Percentiles rank a stretch among this genome's conserved stretches.
Evolutionary conservation across 2,888 invertebrate species (phyloP).

Genomic region (Agrochola lychnidis): DNA sequence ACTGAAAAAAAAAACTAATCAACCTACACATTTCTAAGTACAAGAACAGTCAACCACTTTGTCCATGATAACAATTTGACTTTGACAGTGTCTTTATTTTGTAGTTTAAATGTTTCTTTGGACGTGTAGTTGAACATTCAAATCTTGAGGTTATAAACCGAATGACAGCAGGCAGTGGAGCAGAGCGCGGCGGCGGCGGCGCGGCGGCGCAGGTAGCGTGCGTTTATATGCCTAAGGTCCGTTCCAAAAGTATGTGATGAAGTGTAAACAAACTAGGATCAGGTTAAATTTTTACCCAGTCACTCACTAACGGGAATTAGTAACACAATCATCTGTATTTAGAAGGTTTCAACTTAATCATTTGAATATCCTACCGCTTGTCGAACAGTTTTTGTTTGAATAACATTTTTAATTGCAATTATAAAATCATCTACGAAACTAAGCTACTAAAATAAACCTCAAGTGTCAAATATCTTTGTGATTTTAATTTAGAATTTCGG

Average conservation of each 20-base stretch:
- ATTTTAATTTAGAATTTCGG: background rate
- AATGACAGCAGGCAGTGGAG: background rate
- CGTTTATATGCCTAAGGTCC: background rate
- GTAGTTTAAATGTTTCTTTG: background rate
- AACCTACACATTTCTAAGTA: background rate
- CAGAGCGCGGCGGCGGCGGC: background rate
- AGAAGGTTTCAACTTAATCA: background rate
- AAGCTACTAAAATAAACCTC: background rate
- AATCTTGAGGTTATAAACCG: conserved; percentile 2
- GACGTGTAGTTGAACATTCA: background rate
- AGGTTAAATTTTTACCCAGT: background rate
- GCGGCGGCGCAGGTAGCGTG: no score
- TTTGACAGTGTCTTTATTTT: background rate
- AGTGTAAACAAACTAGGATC: background rate
- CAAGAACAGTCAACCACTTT: background rate
- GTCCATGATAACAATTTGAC: conserved; percentile 3
- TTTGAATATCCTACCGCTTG: background rate
- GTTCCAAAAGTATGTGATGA: background rate
- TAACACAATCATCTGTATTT: background rate
- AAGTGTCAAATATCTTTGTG: background rate
- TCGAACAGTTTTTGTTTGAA: background rate
- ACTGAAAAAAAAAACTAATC: background rate
- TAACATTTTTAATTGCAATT: background rate
- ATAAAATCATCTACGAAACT: background rate
- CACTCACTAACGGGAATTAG: background rate